Percentiles rank a stretch among this genome's conserved stretches.
Evolutionary conservation across 2,888 invertebrate species (phyloP).

Genomic region (Rhingia campestris): DNA sequence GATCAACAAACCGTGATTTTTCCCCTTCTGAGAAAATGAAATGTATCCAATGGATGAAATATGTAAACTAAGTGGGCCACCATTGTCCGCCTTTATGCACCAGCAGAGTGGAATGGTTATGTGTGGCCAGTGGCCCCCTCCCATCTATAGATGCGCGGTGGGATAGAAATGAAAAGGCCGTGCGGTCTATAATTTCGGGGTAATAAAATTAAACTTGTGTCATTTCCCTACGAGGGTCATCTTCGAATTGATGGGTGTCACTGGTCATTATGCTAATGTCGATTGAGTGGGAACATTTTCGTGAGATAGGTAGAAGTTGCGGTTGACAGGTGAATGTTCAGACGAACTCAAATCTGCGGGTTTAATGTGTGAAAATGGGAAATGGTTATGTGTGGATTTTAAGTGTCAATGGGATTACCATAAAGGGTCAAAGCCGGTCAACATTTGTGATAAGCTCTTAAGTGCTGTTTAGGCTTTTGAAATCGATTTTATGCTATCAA

Average conservation of each 20-base stretch:
- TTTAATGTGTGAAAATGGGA: slow-evolving; percentile 28
- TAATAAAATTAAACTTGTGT: slow-evolving; percentile 63
- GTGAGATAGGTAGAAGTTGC: neutral
- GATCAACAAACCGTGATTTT: slow-evolving; percentile 45
- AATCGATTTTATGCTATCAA: too few relatives aligned
- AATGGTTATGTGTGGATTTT: neutral
- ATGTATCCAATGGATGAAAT: slow-evolving; percentile 25
- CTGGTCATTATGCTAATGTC: slow-evolving; percentile 49
- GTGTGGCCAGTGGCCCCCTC: slow-evolving; percentile 13
- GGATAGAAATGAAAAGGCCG: slow-evolving; percentile 39
- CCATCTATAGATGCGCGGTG: slow-evolving; percentile 41
- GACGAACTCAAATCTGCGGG: slow-evolving; percentile 22
- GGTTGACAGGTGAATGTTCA: slow-evolving; percentile 36
- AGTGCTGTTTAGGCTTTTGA: too few relatives aligned
- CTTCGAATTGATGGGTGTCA: slow-evolving; percentile 38
- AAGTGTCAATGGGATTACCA: neutral
- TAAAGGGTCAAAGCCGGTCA: too few relatives aligned
- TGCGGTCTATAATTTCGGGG: slow-evolving; percentile 59
- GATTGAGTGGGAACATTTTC: slow-evolving; percentile 36
- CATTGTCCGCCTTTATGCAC: slow-evolving; percentile 35
- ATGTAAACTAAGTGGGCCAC: neutral
- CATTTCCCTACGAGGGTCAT: slow-evolving; percentile 47
- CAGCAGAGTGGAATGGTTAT: slow-evolving; percentile 48
- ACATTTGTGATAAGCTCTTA: too few relatives aligned
- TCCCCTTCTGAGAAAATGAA: neutral